phyloP scores from a whole-genome alignment of 2,797 vertebrate genomes.

The Pteropus rufus region DNA sequence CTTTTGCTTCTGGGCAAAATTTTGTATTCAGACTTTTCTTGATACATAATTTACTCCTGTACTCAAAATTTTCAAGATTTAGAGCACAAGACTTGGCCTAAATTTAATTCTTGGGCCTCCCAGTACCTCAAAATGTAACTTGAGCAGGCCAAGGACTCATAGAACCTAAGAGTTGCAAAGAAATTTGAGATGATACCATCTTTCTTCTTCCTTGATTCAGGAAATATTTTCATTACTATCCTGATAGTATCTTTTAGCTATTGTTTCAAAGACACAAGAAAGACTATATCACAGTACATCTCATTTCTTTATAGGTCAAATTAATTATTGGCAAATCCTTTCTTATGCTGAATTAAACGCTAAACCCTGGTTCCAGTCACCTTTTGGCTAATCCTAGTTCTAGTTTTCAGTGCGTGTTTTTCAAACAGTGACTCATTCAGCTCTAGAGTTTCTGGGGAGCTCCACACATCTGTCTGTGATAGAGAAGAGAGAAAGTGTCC shows the following conservation, averaged over 20 bases:
- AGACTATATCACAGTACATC: neutral
- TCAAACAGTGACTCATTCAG: neutral
- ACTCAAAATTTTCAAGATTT: neutral
- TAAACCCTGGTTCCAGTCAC: neutral
- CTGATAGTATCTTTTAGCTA: neutral
- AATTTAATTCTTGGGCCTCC: neutral
- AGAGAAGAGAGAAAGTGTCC: neutral
- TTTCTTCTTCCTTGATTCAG: neutral
- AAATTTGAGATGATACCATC: neutral
- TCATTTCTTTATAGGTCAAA: neutral
- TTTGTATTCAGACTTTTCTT: neutral
- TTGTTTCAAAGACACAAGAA: neutral
- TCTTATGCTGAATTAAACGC: neutral
- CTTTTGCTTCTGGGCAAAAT: neutral
- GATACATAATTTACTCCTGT: neutral
- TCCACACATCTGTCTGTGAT: neutral
- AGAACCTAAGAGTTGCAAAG: neutral
- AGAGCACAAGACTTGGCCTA: neutral
- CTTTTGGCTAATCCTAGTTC: neutral
- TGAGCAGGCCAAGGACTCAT: neutral
- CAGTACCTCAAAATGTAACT: neutral
- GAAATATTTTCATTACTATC: neutral
- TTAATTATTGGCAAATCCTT: neutral
- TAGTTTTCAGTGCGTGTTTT: neutral
- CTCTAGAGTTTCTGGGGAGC: neutral